Percentiles rank a stretch among this genome's conserved stretches.
These are phyloP conservation scores for Acanthoscelides obtectus DNA, from an alignment of 2,888 invertebrate genomes.

Conservation along the genomic window DNA sequence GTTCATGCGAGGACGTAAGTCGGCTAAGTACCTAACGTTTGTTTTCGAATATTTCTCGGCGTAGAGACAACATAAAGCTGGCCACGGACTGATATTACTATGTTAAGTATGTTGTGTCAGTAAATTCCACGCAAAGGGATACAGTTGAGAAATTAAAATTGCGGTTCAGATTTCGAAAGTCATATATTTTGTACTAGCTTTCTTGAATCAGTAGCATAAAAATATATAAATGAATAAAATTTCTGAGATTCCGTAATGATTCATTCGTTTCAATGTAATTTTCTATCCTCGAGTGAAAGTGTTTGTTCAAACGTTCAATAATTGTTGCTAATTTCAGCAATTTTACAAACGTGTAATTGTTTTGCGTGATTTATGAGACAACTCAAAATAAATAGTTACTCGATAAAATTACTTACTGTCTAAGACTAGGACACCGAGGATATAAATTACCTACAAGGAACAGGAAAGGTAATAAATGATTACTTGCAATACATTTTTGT, in stretches of 20 bases:
- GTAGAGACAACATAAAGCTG: too few species aligned
- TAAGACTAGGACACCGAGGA: not conserved
- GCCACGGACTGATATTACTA: too few species aligned
- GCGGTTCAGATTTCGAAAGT: too few species aligned
- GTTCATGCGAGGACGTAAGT: slow-evolving; percentile 1
- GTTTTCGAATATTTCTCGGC: too few species aligned
- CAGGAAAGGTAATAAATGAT: not conserved
- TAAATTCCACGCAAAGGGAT: too few species aligned
- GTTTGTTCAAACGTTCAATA: not conserved
- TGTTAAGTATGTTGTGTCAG: too few species aligned
- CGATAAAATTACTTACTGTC: not conserved
- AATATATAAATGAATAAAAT: not conserved
- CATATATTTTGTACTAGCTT: too few species aligned
- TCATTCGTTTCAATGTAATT: not conserved
- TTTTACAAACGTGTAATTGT: not conserved
- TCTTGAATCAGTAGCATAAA: too few species aligned
- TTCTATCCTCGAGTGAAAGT: not conserved
- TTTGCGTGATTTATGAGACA: not conserved
- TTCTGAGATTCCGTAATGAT: not conserved
- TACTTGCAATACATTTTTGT: not conserved
- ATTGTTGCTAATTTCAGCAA: not conserved
- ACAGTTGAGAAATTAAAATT: too few species aligned
- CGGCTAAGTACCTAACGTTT: slow-evolving; percentile 1
- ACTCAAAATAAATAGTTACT: not conserved
- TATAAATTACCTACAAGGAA: not conserved